These are phyloP conservation scores for Tolmerus cingulatus DNA, from an alignment of 2,888 invertebrate genomes.

Conservation along the genomic window DNA sequence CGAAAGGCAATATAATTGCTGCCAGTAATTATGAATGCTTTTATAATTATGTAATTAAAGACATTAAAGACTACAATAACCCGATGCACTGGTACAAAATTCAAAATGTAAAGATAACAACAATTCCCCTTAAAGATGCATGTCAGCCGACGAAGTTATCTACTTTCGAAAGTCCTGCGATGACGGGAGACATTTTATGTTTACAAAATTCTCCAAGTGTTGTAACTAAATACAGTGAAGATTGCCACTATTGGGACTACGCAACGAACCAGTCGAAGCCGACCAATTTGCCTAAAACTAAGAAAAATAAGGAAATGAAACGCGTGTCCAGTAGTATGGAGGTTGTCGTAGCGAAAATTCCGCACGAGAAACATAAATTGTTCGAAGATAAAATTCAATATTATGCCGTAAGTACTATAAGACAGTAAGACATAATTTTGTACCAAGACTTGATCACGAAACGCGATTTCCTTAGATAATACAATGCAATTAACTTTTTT, in stretches of 20 bases:
- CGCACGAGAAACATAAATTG: background rate
- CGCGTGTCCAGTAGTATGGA: background rate
- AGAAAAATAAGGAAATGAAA: background rate
- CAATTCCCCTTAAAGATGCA: constrained; percentile 44
- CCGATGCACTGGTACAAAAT: constrained; percentile 46
- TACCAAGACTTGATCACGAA: background rate
- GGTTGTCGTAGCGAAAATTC: background rate
- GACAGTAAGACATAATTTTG: too few species aligned
- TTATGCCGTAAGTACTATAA: constrained; percentile 48
- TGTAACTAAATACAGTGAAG: background rate
- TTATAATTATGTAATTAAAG: background rate
- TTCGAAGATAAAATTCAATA: constrained; percentile 11
- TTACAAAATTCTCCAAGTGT: background rate
- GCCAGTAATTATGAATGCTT: background rate
- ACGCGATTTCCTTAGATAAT: too few species aligned
- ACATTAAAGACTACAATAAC: background rate
- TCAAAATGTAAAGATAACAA: constrained; percentile 37
- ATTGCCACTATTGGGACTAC: constrained; percentile 29
- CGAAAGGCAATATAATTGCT: background rate
- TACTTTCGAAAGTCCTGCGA: background rate
- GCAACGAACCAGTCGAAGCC: background rate
- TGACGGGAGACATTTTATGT: background rate
- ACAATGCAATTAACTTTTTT: too few species aligned
- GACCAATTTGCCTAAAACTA: background rate
- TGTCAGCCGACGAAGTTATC: background rate